Evolutionary conservation across 2,888 invertebrate genomes (phyloP), one percentile per base, ranked within the genome.

Genomic region (Nebria salina): DNA sequence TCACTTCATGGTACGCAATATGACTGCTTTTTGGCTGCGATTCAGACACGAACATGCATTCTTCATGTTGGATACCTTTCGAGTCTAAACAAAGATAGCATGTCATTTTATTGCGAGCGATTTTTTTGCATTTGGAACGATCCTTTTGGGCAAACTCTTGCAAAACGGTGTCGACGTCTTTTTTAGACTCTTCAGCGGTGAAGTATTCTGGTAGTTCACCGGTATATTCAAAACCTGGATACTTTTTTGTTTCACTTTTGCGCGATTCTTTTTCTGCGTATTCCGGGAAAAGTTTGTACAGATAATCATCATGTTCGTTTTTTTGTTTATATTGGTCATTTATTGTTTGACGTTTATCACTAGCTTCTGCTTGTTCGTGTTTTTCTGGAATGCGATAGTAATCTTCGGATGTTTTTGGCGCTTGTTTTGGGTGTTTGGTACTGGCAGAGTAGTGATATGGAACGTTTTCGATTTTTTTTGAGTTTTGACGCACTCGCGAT

Each of bases 41-140:
- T 84, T 93, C 93, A 0, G 93, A 93, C 8, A 94, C 91, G 87
- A 92, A 95, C 92, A 95, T 94, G 86, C 95, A 95, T 87, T 95
- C 95, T 87, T 95, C 95, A 85, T 95, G 92, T 87, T 93, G 93
- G 75, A 93, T 89, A 0, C 94, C 94, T 75, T 91, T 91, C 84
- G 93, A 91, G 85, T 94, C 94, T 3, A 92, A 88, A 86, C 95
- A 95, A 84, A 93, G 91, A 86, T 92, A 95, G 86, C 95, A 95
- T 0, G 94, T 95, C 94, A 95, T 94, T 66, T 94, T 93, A 84
- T 94, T 93, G 85, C 93, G 93, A 83, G 92, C 90, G 0, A 93
- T 91, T 87, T 93, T 94, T 85, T 94, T 93, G 86, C 95, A 95
- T 8, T 92, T 90, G 41, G 93, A 92, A 84, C 94, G 90, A 85